These are phyloP conservation scores for Drosophila mimetica DNA, from an alignment of 2,888 invertebrate genomes.

Conservation along the genomic window DNA sequence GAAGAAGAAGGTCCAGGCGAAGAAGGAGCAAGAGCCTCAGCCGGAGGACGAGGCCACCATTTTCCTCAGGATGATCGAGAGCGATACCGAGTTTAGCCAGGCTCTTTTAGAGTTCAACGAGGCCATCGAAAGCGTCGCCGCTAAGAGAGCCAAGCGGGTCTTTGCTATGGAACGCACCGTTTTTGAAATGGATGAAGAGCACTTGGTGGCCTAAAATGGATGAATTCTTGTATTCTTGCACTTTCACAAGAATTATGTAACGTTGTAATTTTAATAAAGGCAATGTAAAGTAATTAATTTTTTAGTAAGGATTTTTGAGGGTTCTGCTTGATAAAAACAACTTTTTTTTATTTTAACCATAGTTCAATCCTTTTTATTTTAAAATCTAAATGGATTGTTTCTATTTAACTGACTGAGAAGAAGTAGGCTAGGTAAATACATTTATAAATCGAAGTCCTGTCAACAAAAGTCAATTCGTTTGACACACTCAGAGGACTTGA, in stretches of 20 bases:
- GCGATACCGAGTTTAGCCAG: conserved; percentile 69
- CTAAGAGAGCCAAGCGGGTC: conserved; percentile 67
- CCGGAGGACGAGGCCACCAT: conserved; percentile 8
- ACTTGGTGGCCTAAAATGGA: neutral
- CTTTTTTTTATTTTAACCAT: too few species aligned
- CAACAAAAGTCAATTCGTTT: neutral
- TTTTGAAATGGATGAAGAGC: conserved; percentile 54
- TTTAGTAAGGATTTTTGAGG: too few species aligned
- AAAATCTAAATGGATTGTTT: too few species aligned
- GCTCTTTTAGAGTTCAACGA: conserved; percentile 66
- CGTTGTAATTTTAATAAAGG: neutral
- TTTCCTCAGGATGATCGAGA: conserved; percentile 56
- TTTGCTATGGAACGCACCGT: conserved; percentile 71
- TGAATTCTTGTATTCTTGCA: neutral
- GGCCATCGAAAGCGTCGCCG: conserved; percentile 48
- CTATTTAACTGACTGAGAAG: too few species aligned
- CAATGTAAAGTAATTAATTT: neutral
- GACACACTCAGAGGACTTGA: neutral
- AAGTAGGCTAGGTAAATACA: neutral
- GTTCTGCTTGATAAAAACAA: too few species aligned
- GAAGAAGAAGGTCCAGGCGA: conserved; percentile 12
- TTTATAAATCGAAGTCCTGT: too few species aligned
- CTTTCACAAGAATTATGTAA: neutral
- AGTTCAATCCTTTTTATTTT: too few species aligned
- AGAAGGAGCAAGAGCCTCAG: neutral